Evolutionary conservation across 2,888 invertebrate species (phyloP), one percentile per base, ranked within the genome.

Genomic region (Drosophila nigritarsus): DNA sequence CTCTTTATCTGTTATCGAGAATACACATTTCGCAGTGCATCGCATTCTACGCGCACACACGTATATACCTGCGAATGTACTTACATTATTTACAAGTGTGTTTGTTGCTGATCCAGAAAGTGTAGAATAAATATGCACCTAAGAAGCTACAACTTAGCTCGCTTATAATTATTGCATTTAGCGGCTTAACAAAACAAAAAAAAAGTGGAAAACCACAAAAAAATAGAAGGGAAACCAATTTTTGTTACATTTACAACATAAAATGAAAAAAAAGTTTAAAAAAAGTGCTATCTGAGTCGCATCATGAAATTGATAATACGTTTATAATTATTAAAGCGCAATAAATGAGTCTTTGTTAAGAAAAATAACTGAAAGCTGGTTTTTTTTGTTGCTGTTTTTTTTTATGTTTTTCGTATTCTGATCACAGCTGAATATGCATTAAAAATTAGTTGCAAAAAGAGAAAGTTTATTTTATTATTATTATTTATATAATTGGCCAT

Each of bases 221-320:
- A n/a, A 55, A 27, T 27, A 27, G 29, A n/a, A n/a, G 55, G n/a
- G 15, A 55, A 55, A 38, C n/a, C 55, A 8, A 55, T 38, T 55
- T 29, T 27, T 38, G 1, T 13, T n/a, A 27, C 8, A 38, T 29
- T 55, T 55, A 7, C 6, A 55, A 55, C 27, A 54, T 36, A 54
- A 54, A 36, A 18, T 30, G 13, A 29, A 20, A n/a, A 18, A n/a
- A 20, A 7, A 56, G 32, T 9, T 15, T 2, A 9, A 56, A 29
- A 50, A n/a, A n/a, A 50, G 27, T 30, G 15, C 8, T 42, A 56
- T 30, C 56, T 20, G 13, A 42, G 1, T 30, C 42, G 30, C 42
- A 56, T 30, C 30, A 24, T 42, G 6, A 18, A 15, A 20, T 30
- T 45, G 40, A 56, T 56, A 30, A 42, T 56, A 11, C 42, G 3